Percentiles rank a stretch among this genome's conserved stretches.
These are phyloP conservation scores for Mus spicilegus DNA, from an alignment of 2,113 vertebrate genomes.

Conservation along the genomic window DNA sequence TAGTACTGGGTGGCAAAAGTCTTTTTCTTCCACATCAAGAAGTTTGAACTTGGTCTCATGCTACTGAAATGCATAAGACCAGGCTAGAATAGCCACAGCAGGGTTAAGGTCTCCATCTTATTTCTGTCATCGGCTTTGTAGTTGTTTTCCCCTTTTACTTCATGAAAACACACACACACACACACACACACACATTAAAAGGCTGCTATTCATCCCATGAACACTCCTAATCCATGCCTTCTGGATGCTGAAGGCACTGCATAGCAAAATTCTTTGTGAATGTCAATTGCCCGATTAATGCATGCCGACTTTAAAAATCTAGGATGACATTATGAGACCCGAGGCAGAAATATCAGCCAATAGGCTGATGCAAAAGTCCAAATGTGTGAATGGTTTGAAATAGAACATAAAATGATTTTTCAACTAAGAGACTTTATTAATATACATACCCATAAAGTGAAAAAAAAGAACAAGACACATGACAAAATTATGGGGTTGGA, in stretches of 20 bases:
- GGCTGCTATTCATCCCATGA: background rate
- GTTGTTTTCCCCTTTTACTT: background rate
- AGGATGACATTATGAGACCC: background rate
- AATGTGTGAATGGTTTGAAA: background rate
- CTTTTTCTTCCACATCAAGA: background rate
- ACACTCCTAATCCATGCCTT: background rate
- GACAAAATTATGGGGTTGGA: background rate
- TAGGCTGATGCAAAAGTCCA: background rate
- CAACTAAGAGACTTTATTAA: background rate
- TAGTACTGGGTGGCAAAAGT: background rate
- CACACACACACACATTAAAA: background rate
- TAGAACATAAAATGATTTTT: background rate
- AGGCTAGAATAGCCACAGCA: background rate
- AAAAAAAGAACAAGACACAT: background rate
- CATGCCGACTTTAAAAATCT: conserved; percentile 10
- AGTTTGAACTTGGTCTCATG: background rate
- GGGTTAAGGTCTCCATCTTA: background rate
- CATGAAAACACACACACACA: background rate
- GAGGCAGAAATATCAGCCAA: background rate
- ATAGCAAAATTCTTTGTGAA: conserved; percentile 21
- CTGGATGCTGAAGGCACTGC: background rate
- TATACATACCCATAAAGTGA: background rate
- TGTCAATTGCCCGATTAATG: conserved; percentile 1
- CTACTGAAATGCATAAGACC: background rate
- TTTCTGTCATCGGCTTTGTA: background rate